These are phyloP conservation scores for Myotis myotis DNA, from an alignment of 2,797 vertebrate species.

Conservation along the genomic window DNA sequence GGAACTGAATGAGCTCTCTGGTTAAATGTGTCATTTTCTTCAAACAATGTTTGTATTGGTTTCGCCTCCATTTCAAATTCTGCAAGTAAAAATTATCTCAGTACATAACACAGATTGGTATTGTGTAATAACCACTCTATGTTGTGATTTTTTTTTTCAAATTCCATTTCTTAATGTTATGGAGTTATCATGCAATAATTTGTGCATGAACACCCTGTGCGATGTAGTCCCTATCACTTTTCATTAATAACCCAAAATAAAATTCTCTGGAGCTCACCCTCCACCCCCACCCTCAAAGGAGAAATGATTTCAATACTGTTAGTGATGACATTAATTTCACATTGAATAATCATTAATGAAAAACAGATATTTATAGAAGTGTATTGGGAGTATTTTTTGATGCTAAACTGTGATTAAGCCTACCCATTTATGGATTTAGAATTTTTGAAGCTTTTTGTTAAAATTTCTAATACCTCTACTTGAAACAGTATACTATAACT, in stretches of 20 bases:
- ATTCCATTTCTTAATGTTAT: not conserved
- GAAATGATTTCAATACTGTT: not conserved
- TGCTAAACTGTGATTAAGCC: not conserved
- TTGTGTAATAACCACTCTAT: not conserved
- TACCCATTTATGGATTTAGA: not conserved
- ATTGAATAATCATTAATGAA: not conserved
- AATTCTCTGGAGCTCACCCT: not conserved
- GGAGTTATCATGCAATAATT: not conserved
- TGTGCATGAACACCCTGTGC: not conserved
- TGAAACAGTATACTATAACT: not conserved
- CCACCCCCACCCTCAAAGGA: not conserved
- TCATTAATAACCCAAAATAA: not conserved
- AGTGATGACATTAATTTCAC: not conserved
- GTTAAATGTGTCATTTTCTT: not conserved
- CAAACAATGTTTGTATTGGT: not conserved
- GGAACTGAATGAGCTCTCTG: not conserved
- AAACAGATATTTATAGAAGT: conserved; percentile 11
- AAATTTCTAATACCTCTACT: not conserved
- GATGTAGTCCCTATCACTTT: not conserved
- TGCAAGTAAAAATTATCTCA: not conserved
- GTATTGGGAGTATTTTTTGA: not conserved
- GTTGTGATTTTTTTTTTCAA: conserved; percentile 1
- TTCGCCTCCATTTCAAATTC: not conserved
- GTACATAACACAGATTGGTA: not conserved
- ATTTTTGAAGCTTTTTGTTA: not conserved